Conservation (phyloP, 2,113 vertebrate species). For the Halcyon malimbica region DNA sequence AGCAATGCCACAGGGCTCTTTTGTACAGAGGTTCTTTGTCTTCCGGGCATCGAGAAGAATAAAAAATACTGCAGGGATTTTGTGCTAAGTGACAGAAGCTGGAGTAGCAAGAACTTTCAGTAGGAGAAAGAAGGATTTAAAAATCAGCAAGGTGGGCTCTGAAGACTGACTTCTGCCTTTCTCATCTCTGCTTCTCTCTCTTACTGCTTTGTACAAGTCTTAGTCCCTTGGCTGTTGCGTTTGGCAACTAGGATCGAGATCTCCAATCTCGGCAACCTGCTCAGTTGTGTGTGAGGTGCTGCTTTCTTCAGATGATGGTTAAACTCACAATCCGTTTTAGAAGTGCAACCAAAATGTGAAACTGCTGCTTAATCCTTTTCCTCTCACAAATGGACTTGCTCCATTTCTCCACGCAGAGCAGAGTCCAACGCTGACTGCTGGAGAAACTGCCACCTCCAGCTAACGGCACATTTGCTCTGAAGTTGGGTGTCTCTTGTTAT, state of each 20-base stretch:
- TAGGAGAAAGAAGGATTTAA: not conserved
- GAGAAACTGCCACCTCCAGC: not conserved
- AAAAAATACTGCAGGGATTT: not conserved
- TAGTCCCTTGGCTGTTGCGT: not conserved
- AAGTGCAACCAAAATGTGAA: not conserved
- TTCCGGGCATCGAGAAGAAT: not conserved
- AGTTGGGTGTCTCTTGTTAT: not conserved
- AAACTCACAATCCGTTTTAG: not conserved
- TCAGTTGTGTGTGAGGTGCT: not conserved
- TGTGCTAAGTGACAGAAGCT: not conserved
- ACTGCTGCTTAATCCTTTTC: not conserved
- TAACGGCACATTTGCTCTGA: not conserved
- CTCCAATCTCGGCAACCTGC: not conserved
- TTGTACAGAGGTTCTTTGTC: not conserved
- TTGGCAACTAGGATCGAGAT: not conserved
- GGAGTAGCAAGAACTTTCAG: not conserved
- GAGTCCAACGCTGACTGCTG: not conserved
- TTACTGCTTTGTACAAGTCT: not conserved
- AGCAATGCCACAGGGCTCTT: not conserved
- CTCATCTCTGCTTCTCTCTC: not conserved
- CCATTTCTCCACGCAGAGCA: fast-evolving
- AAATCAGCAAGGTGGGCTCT: not conserved
- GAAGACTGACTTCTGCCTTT: not conserved
- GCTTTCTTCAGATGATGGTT: not conserved
- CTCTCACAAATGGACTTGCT: not conserved